Evolutionary conservation across 1,140 invertebrate species (phyloP).

Genomic region (Drosophila pandora): DNA sequence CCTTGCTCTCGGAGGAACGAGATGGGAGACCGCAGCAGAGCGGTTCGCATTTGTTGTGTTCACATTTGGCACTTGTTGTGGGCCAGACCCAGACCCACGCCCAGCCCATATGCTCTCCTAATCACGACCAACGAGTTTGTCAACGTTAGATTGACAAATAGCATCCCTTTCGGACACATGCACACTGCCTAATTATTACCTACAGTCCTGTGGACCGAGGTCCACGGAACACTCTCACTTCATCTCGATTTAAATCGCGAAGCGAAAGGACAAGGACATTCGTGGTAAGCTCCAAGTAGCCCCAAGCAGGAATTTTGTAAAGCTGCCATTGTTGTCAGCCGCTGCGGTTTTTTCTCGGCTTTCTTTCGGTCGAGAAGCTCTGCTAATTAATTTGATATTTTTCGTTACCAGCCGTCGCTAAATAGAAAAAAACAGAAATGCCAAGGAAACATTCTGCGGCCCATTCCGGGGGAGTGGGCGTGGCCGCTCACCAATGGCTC

Average conservation of each 20-base stretch:
- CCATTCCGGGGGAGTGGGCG: slow-evolving; percentile 26
- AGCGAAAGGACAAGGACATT: slow-evolving; percentile 11
- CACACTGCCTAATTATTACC: slow-evolving; percentile 36
- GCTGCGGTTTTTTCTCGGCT: slow-evolving; percentile 11
- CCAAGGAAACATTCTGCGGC: slow-evolving; percentile 42
- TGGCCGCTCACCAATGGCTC: slow-evolving; percentile 49
- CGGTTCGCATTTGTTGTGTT: slow-evolving; percentile 44
- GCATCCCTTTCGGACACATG: slow-evolving; percentile 32
- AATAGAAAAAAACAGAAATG: slow-evolving; percentile 58
- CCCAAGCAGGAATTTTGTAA: slow-evolving; percentile 50
- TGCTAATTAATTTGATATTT: slow-evolving; percentile 78
- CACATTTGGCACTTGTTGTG: slow-evolving; percentile 42
- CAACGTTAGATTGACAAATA: slow-evolving; percentile 57
- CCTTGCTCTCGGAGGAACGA: slow-evolving; percentile 9
- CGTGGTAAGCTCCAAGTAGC: slow-evolving; percentile 6
- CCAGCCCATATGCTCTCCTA: slow-evolving; percentile 10
- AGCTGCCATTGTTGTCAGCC: slow-evolving; percentile 23
- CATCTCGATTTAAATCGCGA: slow-evolving; percentile 1
- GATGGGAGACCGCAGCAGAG: slow-evolving; percentile 9
- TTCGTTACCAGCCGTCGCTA: slow-evolving; percentile 33
- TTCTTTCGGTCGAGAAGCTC: slow-evolving; percentile 42
- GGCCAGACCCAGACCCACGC: neutral
- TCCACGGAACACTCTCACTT: neutral
- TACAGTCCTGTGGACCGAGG: slow-evolving; percentile 23
- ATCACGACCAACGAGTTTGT: slow-evolving; percentile 45